phyloP scores from a whole-genome alignment of 2,888 invertebrate genomes.

The Leptopilina drosophilae region DNA sequence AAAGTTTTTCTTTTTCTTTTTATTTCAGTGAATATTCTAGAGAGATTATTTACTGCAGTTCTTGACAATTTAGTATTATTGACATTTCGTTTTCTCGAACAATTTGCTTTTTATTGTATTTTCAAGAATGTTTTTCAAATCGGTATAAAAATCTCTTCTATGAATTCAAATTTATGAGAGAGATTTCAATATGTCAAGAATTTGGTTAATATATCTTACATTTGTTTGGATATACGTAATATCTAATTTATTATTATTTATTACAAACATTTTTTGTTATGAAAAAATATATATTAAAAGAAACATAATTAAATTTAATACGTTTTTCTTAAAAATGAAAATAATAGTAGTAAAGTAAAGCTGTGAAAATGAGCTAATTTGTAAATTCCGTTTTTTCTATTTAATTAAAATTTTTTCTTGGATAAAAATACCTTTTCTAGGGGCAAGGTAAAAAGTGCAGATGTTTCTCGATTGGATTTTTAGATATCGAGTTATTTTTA shows the following conservation, averaged over 20 bases:
- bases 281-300: too few species aligned
- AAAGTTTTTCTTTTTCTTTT: too few species aligned
- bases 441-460: conserved; percentile 5
- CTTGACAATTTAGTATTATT: neutral
- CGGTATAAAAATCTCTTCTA: neutral
- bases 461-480: conserved; percentile 14
- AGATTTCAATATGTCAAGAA: too few species aligned
- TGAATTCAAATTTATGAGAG: neutral
- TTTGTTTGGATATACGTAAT: too few species aligned
- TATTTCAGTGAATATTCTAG: neutral
- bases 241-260: too few species aligned
- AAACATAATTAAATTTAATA: too few species aligned
- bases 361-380: too few species aligned
- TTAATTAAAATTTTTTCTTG: neutral
- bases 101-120: conserved; percentile 2
- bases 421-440: neutral
- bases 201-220: too few species aligned
- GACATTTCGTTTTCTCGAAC: neutral
- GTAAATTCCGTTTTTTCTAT: too few species aligned
- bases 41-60: neutral
- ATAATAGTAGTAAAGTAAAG: too few species aligned
- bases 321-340: too few species aligned
- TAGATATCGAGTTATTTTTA: neutral
- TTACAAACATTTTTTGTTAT: too few species aligned
- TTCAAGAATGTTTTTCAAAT: neutral